Base-by-base conservation (phyloP, 2,797 vertebrate genomes). In the Taeniopygia guttata region DNA sequence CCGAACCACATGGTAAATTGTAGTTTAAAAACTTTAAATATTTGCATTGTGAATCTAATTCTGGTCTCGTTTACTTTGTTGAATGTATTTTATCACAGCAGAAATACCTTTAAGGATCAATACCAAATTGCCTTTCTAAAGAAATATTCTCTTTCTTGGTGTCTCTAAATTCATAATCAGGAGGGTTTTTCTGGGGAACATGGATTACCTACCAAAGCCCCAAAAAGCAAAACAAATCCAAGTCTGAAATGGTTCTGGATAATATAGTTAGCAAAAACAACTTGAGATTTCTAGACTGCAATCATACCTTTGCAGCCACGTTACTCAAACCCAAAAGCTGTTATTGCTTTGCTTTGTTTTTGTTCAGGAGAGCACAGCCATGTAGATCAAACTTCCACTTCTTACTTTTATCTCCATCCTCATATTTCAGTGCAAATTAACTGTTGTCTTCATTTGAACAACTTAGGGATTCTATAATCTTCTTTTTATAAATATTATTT, bases 381-480 rank as follows among this genome's bases (percentile, higher is more conserved):
- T 21, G 15, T 16, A 59, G 29, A 60, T 64, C 46, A 83, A 38
- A 48, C 22, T 76, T 81, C 29, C 69, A 26, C 30, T 60, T 75
- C 38, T 75, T 94, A 30, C 34, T 90, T 95, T 90, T 74, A 75
- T 91, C 86, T 94, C 29, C 34, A 36, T 75, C 13, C 49, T 94
- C 51, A 51, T 58, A 84, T 76, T 86, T 87, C 63, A 68, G 29
- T 82, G 56, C 54, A 92, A 94, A 87, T 81, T 76, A 93, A 59
- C 52, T 51, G 12, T 49, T 62, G 16, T 69, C 40, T 48, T 75
- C 16, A 46, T 79, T 92, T 90, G 55, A 94, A 77, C 10, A 83
- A 56, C 25, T 51, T 83, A 3, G 42, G 25, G 23, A 12, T 63
- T 56, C 34, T 43, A 52, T 74, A 73, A 68, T 68, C 55, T 56